Conservation (phyloP, 2,113 vertebrate species). For the Trematocara stigmaticum region DNA sequence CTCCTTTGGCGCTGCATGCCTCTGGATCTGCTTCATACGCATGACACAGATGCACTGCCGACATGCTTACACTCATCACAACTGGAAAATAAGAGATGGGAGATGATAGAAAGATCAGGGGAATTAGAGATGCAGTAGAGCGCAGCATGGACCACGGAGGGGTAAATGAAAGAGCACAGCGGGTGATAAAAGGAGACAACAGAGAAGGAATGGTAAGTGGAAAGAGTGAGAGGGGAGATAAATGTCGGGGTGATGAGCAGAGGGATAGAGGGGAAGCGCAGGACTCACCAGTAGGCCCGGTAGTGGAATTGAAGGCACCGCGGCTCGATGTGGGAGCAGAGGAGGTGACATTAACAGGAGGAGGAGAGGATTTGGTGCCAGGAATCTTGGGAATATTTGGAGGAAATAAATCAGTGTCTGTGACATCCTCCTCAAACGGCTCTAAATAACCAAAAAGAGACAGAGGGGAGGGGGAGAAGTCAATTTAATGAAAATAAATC, state of each 20-base stretch:
- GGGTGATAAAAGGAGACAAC: not conserved
- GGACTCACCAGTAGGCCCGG: slow-evolving; percentile 59
- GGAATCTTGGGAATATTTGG: slow-evolving; percentile 25
- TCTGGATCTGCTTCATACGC: slow-evolving; percentile 4
- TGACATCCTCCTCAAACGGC: slow-evolving; percentile 35
- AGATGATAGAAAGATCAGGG: not conserved
- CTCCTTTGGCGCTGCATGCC: slow-evolving; percentile 12
- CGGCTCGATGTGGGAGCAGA: slow-evolving; percentile 21
- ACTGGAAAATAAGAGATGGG: not conserved
- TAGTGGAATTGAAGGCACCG: slow-evolving; percentile 41
- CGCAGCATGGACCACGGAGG: not conserved
- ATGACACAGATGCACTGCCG: slow-evolving; percentile 2
- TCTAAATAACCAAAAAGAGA: slow-evolving; percentile 41
- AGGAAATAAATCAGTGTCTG: slow-evolving; percentile 11
- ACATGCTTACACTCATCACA: slow-evolving; percentile 33
- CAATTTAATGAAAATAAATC: slow-evolving; percentile 2
- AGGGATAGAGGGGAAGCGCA: not conserved
- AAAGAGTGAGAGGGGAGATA: not conserved
- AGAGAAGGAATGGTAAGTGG: not conserved
- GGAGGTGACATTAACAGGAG: slow-evolving; percentile 32
- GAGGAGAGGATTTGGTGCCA: slow-evolving; percentile 6
- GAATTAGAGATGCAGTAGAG: not conserved
- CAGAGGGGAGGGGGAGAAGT: not conserved
- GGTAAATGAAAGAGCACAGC: not conserved
- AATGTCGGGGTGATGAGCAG: not conserved